Base-by-base conservation (phyloP, 92 coral and sea anemone species). In the Desmophyllum pertusum region DNA sequence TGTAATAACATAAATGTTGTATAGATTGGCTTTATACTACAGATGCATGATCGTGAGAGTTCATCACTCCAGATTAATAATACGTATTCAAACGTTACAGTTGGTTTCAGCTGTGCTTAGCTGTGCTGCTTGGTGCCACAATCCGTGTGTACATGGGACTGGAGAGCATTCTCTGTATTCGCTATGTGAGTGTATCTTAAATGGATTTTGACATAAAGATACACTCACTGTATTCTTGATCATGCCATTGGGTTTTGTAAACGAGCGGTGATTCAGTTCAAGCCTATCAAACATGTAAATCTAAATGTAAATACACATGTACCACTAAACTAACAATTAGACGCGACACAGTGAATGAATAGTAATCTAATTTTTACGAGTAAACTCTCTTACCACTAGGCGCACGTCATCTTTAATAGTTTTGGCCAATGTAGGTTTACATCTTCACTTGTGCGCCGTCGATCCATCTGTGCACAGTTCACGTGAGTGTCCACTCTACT, bases 221-320 rank as follows among this genome's bases (percentile, higher is more conserved):
- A n/a, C n/a, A n/a, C n/a, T n/a, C n/a, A n/a, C n/a, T n/a, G n/a
- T n/a, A n/a, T n/a, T 59, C 14, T 59, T 25, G 35, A 9, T 33
- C 65, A 8, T 25, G 17, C 65, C 33, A 25, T 2, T 59, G 65
- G 35, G 25, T 23, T 25, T 59, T 4, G 65, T 10, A 15, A 59
- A 43, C 5, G 51, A 41, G 19, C 55, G 53, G 76, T 41, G 25
- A 59, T 42, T 72, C 19, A 63, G 18, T 7, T 61, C n/a, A 61
- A 11, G 19, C 1, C 75, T 43, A 72, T 72, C 55, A 72, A 25
- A 72, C 38, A 27, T 71, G 33, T 43, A 42, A 72, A 72, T 43
- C 53, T 30, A 3, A 70, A 41, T 72, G 76, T 72, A 41, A 72
- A 72, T 72, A 43, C 76, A 23, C 76, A 48, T 51, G 25, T 50